phyloP scores from a whole-genome alignment of 1,140 invertebrate species.

The Coenobita brevimanus region DNA sequence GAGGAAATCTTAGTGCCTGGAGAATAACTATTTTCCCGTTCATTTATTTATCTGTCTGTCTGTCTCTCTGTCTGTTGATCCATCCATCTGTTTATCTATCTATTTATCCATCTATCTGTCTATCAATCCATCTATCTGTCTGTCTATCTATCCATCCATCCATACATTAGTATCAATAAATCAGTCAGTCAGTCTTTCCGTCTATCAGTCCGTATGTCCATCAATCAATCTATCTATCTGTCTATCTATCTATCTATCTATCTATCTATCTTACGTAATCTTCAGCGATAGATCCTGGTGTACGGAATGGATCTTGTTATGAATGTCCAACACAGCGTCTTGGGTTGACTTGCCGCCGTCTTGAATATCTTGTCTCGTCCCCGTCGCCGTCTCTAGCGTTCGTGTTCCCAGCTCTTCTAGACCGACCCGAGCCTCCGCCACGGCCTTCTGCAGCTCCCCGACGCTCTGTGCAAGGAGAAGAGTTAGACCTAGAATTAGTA shows the following conservation, averaged over 20 bases:
- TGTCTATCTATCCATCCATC: too few species aligned
- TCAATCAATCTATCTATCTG: too few species aligned
- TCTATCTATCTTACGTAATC: slow-evolving; percentile 5
- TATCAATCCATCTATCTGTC: too few species aligned
- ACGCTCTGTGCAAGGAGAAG: background rate
- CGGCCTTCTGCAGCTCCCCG: slow-evolving; percentile 28
- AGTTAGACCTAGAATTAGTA: background rate
- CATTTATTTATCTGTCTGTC: too few species aligned
- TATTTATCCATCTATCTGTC: too few species aligned
- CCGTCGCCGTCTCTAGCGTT: slow-evolving; percentile 28
- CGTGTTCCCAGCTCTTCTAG: slow-evolving; percentile 39
- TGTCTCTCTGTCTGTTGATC: too few species aligned
- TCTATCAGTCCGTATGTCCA: too few species aligned
- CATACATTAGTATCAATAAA: too few species aligned
- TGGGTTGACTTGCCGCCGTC: slow-evolving; percentile 13
- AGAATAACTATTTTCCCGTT: too few species aligned
- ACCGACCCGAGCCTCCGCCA: slow-evolving; percentile 15
- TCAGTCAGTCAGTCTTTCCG: too few species aligned
- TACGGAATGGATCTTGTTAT: slow-evolving; percentile 22
- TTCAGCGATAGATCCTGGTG: slow-evolving; percentile 34
- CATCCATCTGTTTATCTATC: too few species aligned
- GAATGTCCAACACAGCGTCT: slow-evolving; percentile 28
- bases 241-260: background rate
- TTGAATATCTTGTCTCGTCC: slow-evolving; percentile 23
- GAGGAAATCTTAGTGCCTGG: too few species aligned